Evolutionary conservation across 2,888 invertebrate genomes (phyloP).

Genomic region (Tethea ocularis): DNA sequence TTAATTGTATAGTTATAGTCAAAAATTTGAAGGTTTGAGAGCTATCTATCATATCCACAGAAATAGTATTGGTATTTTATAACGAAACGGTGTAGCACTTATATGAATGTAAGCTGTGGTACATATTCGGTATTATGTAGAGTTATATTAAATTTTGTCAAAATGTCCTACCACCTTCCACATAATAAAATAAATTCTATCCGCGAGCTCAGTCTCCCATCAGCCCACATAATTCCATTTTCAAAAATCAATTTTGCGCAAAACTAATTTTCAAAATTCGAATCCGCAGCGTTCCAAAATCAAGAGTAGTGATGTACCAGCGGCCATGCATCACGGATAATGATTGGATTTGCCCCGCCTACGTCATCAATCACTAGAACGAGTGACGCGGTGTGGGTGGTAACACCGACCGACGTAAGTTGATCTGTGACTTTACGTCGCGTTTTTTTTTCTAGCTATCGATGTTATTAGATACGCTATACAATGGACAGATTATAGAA

Average conservation of each 20-base stretch:
- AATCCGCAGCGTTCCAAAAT: constrained; percentile 49
- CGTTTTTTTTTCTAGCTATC: constrained; percentile 19
- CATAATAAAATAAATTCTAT: background rate
- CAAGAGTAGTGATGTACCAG: constrained; percentile 73
- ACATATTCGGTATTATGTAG: too few relatives aligned
- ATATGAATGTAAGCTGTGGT: too few relatives aligned
- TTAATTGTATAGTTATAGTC: too few relatives aligned
- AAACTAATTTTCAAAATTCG: constrained; percentile 58
- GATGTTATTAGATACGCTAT: background rate
- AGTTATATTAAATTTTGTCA: too few relatives aligned
- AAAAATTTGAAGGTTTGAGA: too few relatives aligned
- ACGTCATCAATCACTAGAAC: constrained; percentile 80
- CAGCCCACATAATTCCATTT: constrained; percentile 18
- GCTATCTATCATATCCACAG: too few relatives aligned
- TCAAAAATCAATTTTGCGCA: constrained; percentile 9
- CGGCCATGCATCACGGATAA: constrained; percentile 82
- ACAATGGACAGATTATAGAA: background rate
- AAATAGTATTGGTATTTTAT: too few relatives aligned
- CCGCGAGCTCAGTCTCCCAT: too few relatives aligned
- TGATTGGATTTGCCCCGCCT: constrained; percentile 83
- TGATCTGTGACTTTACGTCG: constrained; percentile 52
- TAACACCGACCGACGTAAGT: constrained; percentile 42
- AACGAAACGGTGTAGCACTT: too few relatives aligned
- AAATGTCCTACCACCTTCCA: too few relatives aligned
- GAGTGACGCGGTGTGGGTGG: constrained; percentile 69